phyloP scores from a whole-genome alignment of 1,140 invertebrate species.

The Vanessa tameamea region DNA sequence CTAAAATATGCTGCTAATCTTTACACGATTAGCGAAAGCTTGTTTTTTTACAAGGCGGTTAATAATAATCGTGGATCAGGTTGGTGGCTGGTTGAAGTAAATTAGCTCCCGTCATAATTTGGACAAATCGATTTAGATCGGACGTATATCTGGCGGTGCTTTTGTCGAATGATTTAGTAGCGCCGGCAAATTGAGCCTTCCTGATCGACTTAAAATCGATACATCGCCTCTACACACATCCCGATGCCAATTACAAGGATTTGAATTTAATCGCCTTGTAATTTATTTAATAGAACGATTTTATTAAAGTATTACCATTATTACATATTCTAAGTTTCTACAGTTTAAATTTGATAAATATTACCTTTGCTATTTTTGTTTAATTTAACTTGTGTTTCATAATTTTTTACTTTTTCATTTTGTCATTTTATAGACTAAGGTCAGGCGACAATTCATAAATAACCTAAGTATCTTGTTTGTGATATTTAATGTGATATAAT shows the following conservation, averaged over 20 bases:
- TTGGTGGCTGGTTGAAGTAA: conserved; percentile 17
- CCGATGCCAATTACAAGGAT: conserved; percentile 59
- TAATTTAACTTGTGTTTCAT: too few relatives aligned
- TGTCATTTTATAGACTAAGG: too few relatives aligned
- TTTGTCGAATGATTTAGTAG: conserved; percentile 76
- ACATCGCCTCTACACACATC: conserved; percentile 47
- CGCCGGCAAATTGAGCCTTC: conserved; percentile 67
- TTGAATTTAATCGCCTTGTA: conserved; percentile 63
- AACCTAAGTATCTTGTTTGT: too few relatives aligned
- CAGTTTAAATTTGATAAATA: neutral
- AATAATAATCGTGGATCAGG: conserved; percentile 15
- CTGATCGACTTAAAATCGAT: conserved; percentile 49
- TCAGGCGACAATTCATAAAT: too few relatives aligned
- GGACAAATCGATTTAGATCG: conserved; percentile 75
- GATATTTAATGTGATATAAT: too few relatives aligned
- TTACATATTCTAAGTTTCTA: neutral
- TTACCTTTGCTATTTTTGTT: neutral
- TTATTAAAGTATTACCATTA: conserved; percentile 17
- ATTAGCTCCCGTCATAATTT: conserved; percentile 59
- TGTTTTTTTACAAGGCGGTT: conserved; percentile 5
- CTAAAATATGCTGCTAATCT: neutral
- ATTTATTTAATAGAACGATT: conserved; percentile 26
- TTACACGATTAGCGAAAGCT: conserved; percentile 6
- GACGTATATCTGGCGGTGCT: conserved; percentile 67
- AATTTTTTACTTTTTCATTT: too few relatives aligned